These are phyloP conservation scores for Panorpa germanica DNA, from an alignment of 2,888 invertebrate genomes.

Conservation along the genomic window DNA sequence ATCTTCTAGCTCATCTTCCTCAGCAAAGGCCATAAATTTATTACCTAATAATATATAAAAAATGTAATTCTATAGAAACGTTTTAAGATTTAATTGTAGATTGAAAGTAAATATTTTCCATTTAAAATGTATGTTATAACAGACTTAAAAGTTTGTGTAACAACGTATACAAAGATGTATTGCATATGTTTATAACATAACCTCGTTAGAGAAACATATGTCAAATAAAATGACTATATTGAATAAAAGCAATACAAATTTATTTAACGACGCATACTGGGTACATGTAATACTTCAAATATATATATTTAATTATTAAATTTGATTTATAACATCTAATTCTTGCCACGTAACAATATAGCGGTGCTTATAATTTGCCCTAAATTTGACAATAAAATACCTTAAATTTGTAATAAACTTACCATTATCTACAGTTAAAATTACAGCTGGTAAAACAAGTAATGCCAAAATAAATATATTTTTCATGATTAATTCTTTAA, in stretches of 20 bases:
- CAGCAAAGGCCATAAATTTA: conserved; percentile 33
- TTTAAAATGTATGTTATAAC: not conserved
- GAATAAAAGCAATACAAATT: too few species aligned
- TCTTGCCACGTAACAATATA: conserved; percentile 27
- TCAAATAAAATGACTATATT: too few species aligned
- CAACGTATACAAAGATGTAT: too few species aligned
- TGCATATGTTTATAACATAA: too few species aligned
- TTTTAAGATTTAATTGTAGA: not conserved
- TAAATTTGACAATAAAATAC: conserved; percentile 14
- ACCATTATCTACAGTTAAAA: conserved; percentile 54
- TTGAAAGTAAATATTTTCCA: not conserved
- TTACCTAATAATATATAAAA: conserved; percentile 21
- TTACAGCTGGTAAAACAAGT: conserved; percentile 48
- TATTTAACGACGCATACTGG: not conserved
- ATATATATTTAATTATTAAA: conserved; percentile 4
- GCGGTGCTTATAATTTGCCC: conserved; percentile 7
- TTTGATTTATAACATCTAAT: conserved; percentile 12
- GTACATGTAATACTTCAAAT: conserved; percentile 1
- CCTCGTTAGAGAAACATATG: too few species aligned
- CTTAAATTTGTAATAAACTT: conserved; percentile 27
- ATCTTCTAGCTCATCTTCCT: conserved; percentile 51
- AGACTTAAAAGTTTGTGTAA: conserved; percentile 2
- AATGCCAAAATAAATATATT: conserved; percentile 41
- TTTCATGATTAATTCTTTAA: conserved; percentile 36
- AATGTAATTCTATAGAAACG: not conserved